A percentile compares a stretch with the other conserved stretches of the same genome.
Conservation (phyloP, 2,797 vertebrate species). For the Amblyopsis hoosieri region DNA sequence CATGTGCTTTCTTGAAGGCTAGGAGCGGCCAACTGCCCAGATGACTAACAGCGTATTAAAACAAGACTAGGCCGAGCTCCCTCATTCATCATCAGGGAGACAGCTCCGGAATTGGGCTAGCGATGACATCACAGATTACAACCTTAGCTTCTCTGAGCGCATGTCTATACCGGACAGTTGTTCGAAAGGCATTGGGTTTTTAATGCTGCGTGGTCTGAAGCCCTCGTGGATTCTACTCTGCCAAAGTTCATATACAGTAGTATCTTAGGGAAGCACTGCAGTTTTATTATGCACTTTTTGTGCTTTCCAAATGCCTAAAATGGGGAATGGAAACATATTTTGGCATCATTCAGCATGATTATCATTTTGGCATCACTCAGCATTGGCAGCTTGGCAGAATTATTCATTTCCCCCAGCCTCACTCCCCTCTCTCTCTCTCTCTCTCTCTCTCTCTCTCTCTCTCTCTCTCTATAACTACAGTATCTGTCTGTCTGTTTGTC, state of each 20-base stretch:
- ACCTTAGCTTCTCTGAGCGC: slow-evolving; percentile 41
- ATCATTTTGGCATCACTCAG: slow-evolving; percentile 66
- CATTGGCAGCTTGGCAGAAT: slow-evolving; percentile 48
- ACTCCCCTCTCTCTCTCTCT: slow-evolving; percentile 32
- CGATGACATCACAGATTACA: slow-evolving; percentile 61
- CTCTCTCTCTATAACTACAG: slow-evolving; percentile 18
- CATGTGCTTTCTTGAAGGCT: too few relatives aligned
- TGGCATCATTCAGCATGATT: slow-evolving; percentile 67
- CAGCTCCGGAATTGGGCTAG: slow-evolving; percentile 56
- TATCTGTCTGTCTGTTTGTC: neutral
- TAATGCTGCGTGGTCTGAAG: slow-evolving; percentile 51
- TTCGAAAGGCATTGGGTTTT: slow-evolving; percentile 28
- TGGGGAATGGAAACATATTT: slow-evolving; percentile 64
- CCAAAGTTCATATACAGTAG: slow-evolving; percentile 48
- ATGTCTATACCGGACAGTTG: slow-evolving; percentile 58
- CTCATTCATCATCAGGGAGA: slow-evolving; percentile 56
- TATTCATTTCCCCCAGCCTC: slow-evolving; percentile 38
- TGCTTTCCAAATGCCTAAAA: slow-evolving; percentile 66
- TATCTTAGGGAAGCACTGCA: slow-evolving; percentile 68
- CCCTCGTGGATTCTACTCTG: slow-evolving; percentile 49
- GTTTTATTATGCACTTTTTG: slow-evolving; percentile 70
- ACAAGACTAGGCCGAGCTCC: slow-evolving; percentile 45
- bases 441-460: slow-evolving; percentile 25
- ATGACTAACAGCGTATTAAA: slow-evolving; percentile 20
- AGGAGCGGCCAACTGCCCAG: too few relatives aligned